Percentiles rank a stretch among this genome's conserved stretches.
Evolutionary conservation across 1,140 invertebrate species (phyloP).

Genomic region (Bilobella aurantiaca): DNA sequence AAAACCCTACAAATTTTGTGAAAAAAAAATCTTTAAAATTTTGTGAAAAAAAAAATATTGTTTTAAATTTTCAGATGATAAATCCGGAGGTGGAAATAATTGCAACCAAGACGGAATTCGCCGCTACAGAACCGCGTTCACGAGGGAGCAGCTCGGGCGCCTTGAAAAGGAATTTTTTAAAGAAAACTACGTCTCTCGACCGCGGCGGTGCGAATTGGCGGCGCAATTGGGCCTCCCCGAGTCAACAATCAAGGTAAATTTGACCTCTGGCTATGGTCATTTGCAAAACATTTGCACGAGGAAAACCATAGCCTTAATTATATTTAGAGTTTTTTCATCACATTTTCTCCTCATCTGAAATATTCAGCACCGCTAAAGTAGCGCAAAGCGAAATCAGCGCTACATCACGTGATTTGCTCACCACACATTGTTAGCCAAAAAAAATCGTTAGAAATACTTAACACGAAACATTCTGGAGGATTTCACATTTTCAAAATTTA

Average conservation of each 20-base stretch:
- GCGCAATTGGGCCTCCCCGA: conserved; percentile 85
- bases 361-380: too few species aligned
- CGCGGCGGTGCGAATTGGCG: conserved; percentile 88
- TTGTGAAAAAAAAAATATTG: conserved; percentile 4
- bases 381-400: too few species aligned
- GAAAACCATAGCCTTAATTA: conserved; percentile 8
- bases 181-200: conserved; percentile 95
- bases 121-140: conserved; percentile 94
- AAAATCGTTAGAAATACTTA: too few species aligned
- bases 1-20: too few species aligned
- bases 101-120: conserved; percentile 56
- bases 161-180: conserved; percentile 96
- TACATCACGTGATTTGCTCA: too few species aligned
- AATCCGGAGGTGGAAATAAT: conserved; percentile 17
- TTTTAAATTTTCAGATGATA: conserved; percentile 24
- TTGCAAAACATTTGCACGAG: not conserved
- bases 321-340: too few species aligned
- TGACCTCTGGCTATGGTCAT: not conserved
- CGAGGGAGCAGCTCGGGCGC: conserved; percentile 79
- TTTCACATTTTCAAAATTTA: too few species aligned
- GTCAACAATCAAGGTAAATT: conserved; percentile 88
- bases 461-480: too few species aligned
- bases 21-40: too few species aligned
- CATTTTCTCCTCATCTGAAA: too few species aligned
- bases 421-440: too few species aligned